These are phyloP conservation scores for Nematolebias whitei DNA, from an alignment of 2,113 vertebrate genomes.

Conservation along the genomic window DNA sequence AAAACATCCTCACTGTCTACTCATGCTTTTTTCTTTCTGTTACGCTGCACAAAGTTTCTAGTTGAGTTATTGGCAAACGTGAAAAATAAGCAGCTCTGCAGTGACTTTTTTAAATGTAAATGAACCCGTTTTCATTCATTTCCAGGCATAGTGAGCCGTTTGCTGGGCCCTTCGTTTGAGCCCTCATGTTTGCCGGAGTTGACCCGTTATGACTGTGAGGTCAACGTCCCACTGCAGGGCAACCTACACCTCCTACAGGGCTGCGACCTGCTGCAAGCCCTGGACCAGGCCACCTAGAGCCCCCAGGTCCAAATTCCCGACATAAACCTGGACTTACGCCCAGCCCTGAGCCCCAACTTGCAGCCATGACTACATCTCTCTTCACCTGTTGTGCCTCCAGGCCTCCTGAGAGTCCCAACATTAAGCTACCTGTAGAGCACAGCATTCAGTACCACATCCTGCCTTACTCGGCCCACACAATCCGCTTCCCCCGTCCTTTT, in stretches of 20 bases:
- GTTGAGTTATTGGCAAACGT: no score
- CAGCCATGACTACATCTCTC: slow-evolving; percentile 33
- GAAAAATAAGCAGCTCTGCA: neutral
- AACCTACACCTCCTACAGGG: slow-evolving; percentile 93
- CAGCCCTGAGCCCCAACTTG: slow-evolving; percentile 18
- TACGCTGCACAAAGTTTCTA: no score
- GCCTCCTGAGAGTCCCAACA: slow-evolving; percentile 24
- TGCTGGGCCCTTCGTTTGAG: slow-evolving; percentile 89
- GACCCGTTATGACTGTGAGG: slow-evolving; percentile 98
- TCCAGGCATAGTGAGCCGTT: slow-evolving; percentile 86
- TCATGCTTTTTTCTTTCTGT: no score
- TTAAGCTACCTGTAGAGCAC: slow-evolving; percentile 39
- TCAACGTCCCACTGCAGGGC: slow-evolving; percentile 91
- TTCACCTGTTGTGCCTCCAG: slow-evolving; percentile 26
- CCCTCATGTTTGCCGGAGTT: slow-evolving; percentile 89
- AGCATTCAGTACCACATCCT: slow-evolving; percentile 43
- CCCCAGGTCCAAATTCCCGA: neutral
- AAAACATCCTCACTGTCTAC: no score
- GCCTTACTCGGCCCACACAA: slow-evolving; percentile 18
- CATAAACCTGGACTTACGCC: slow-evolving; percentile 26
- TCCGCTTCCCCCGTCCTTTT: neutral
- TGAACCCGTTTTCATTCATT: neutral
- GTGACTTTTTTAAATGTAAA: neutral
- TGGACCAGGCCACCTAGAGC: slow-evolving; percentile 91
- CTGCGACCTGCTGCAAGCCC: slow-evolving; percentile 90